phyloP scores from a whole-genome alignment of 1,140 invertebrate genomes.

The Drosophila nikananu region DNA sequence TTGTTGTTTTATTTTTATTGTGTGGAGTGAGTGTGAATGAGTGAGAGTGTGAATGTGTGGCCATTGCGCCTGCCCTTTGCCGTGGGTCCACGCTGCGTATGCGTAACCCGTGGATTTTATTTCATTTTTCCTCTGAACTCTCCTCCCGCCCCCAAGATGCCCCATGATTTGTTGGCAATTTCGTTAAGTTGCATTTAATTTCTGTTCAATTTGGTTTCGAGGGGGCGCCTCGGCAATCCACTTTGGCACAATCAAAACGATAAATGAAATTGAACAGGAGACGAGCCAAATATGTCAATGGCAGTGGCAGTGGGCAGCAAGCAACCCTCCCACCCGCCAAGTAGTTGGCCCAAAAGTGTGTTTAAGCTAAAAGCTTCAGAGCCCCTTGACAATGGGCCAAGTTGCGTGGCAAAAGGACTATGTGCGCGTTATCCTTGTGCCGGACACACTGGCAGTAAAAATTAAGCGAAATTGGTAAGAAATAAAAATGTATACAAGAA shows the following conservation, averaged over 20 bases:
- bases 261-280: constrained; percentile 70
- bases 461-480: not conserved
- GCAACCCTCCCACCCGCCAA: constrained; percentile 26
- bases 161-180: constrained; percentile 49
- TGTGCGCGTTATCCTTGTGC: constrained; percentile 25
- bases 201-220: constrained; percentile 12
- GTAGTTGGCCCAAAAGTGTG: constrained; percentile 83
- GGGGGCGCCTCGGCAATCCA: constrained; percentile 32
- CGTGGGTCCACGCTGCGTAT: constrained; percentile 53
- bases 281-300: constrained; percentile 31
- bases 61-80: constrained; percentile 49
- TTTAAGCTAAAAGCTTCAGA: constrained; percentile 82
- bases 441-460: not conserved
- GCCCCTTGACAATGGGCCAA: constrained; percentile 76
- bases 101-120: constrained; percentile 48
- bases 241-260: constrained; percentile 61
- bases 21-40: constrained; percentile 22
- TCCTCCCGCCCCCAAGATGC: no score
- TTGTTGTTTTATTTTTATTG: constrained; percentile 23
- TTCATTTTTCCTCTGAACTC: constrained; percentile 38
- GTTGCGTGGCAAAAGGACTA: constrained; percentile 43
- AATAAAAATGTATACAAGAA: not conserved
- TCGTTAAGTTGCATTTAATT: constrained; percentile 60
- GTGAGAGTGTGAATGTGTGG: constrained; percentile 14
- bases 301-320: constrained; percentile 1